These are phyloP conservation scores for Ictidomys tridecemlineatus DNA, from an alignment of 2,113 vertebrate genomes.

Conservation along the genomic window DNA sequence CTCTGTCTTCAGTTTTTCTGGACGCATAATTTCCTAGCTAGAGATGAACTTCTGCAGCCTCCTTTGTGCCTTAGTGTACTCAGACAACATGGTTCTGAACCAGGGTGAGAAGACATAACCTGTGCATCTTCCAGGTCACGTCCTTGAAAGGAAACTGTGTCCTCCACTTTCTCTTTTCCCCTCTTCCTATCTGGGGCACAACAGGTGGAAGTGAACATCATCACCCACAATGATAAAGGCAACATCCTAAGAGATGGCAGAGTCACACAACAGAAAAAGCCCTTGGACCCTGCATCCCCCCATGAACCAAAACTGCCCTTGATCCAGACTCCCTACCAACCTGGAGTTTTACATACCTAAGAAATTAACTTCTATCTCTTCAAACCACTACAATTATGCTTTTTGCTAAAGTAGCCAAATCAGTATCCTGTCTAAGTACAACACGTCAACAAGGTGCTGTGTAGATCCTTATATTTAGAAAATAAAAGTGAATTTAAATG, in stretches of 20 bases:
- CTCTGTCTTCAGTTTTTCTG: slow-evolving; percentile 16
- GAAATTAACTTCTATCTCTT: slow-evolving; percentile 23
- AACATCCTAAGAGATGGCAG: neutral
- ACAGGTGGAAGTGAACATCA: neutral
- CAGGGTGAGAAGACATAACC: neutral
- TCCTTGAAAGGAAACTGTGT: neutral
- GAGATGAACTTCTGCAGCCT: neutral
- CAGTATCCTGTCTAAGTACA: neutral
- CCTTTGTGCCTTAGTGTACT: neutral
- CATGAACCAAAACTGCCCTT: neutral
- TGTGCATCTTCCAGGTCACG: neutral
- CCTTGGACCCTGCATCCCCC: neutral
- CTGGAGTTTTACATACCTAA: slow-evolving; percentile 7
- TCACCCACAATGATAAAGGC: neutral
- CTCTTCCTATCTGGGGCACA: neutral
- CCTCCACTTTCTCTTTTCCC: neutral
- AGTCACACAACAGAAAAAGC: neutral
- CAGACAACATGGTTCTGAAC: neutral
- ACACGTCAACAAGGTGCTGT: neutral
- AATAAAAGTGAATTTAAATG: slow-evolving; percentile 14
- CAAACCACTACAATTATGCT: neutral
- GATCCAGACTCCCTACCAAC: neutral
- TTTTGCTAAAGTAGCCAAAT: slow-evolving; percentile 45
- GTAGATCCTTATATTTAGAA: slow-evolving; percentile 58
- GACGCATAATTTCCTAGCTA: neutral